Evolutionary conservation across 2,797 vertebrate genomes (phyloP), one percentile per base, ranked within the genome.

Genomic region (Hoplostethus mediterraneus): DNA sequence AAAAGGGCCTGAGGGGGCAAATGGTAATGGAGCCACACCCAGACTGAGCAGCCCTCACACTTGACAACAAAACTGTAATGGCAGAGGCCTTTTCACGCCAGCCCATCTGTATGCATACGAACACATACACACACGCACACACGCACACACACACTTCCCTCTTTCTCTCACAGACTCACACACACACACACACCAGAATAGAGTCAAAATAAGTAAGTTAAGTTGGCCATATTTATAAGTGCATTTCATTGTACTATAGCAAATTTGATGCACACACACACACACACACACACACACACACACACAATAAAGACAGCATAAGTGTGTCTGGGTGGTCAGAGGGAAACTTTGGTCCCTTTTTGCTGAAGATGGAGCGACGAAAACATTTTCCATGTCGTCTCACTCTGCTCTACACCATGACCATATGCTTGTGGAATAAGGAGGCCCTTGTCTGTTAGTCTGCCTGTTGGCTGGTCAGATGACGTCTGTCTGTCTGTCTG

Each of bases 1-100:
- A 90, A 90, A 72, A 2, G 28, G 82, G 80, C 87, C 87, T 2
- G 77, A 84, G 79, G 86, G 88, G 87, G 79, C 81, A 88, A 90
- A 92, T 90, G 90, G 89, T 80, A 77, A 75, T 76, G 3, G 80
- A 68, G 83, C 78, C 89, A 91, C 92, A 91, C 91, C 90, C 89
- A 72, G 82, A 79, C 71, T 2, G 56, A 85, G 84, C 70, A 54
- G 77, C 77, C 31, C 63, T 75, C 68, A 80, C 70, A 70, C 68
- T 38, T 73, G 2, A 82, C 85, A 89, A 83, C 86, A 73, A 12
- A 45, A 75, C 75, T 81, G 81, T 48, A 80, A 80, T 25, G 72
- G 86, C 85, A 83, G 84, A 84, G 84, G 83, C 73, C 87, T 75
- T 80, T 87, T 90, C 81, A 89, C 85, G 81, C 81, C 67, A 40